Conservation (phyloP, 2,113 vertebrate genomes). For the Blennius ocellaris region DNA sequence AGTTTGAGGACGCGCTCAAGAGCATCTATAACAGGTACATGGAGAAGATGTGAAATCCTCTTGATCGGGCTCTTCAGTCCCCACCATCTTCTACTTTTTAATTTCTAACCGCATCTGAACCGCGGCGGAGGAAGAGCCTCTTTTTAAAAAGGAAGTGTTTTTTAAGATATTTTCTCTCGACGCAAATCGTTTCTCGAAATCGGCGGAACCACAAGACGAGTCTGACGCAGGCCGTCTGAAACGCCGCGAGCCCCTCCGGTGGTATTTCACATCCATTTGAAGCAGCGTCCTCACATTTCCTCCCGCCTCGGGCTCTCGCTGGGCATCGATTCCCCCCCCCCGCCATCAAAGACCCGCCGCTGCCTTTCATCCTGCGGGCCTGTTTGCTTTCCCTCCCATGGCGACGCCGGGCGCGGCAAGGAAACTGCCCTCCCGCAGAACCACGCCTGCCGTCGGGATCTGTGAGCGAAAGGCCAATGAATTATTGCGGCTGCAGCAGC, state of each 20-base stretch:
- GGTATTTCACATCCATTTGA: slow-evolving; percentile 57
- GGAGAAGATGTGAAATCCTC: too few relatives aligned
- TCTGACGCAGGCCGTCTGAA: too few relatives aligned
- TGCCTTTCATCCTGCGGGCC: slow-evolving; percentile 67
- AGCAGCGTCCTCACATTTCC: slow-evolving; percentile 65
- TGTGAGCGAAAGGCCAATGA: slow-evolving; percentile 36
- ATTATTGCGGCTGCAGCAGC: slow-evolving; percentile 22
- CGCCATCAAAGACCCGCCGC: slow-evolving; percentile 62
- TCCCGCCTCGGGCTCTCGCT: slow-evolving; percentile 50
- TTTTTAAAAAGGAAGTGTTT: not conserved
- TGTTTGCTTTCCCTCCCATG: slow-evolving; percentile 35
- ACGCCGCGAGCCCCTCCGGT: slow-evolving; percentile 25
- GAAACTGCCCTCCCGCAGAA: slow-evolving; percentile 47
- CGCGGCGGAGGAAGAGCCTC: not conserved
- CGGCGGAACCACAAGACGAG: slow-evolving; percentile 8
- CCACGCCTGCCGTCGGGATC: slow-evolving; percentile 53
- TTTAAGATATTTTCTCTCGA: slow-evolving; percentile 12
- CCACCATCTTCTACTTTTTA: too few relatives aligned
- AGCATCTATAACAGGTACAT: slow-evolving; percentile 90
- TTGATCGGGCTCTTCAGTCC: too few relatives aligned
- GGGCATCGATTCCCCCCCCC: slow-evolving; percentile 63
- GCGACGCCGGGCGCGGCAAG: slow-evolving; percentile 23
- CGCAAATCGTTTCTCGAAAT: slow-evolving; percentile 24
- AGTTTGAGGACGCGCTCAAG: slow-evolving; percentile 89
- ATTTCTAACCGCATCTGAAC: not conserved